Evolutionary conservation across 1,140 invertebrate genomes (phyloP).

Genomic region (Bradysia coprophila): DNA sequence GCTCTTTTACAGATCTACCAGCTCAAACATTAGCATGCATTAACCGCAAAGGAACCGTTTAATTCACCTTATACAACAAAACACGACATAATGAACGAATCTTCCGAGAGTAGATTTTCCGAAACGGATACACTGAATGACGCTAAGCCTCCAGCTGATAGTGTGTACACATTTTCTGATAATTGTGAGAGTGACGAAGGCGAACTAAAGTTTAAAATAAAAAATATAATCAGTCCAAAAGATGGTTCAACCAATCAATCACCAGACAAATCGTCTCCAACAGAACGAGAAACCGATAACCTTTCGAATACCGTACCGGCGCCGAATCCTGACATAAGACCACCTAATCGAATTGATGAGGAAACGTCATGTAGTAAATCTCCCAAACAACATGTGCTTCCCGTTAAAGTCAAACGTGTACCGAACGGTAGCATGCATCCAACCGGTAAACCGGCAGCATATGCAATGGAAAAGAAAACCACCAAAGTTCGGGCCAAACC

Average conservation of each 20-base stretch:
- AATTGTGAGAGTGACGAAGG: background rate
- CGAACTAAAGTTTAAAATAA: background rate
- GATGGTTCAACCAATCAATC: background rate
- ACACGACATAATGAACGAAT: too few relatives aligned
- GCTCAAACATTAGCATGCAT: too few relatives aligned
- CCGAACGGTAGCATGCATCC: background rate
- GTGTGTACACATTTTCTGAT: background rate
- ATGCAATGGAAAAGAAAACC: background rate
- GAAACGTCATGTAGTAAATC: too few relatives aligned
- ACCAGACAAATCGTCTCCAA: background rate
- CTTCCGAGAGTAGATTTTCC: too few relatives aligned
- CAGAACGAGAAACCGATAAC: background rate
- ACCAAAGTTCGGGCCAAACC: constrained; percentile 9
- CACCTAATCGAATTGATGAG: too few relatives aligned
- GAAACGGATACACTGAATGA: background rate
- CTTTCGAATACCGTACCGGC: too few relatives aligned
- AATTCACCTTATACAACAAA: too few relatives aligned
- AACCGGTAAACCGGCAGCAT: background rate
- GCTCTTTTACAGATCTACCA: too few relatives aligned
- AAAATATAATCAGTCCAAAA: background rate
- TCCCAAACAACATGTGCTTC: too few relatives aligned
- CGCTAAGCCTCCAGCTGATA: too few relatives aligned
- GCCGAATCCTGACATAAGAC: too few relatives aligned
- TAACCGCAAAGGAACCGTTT: too few relatives aligned
- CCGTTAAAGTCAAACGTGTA: background rate